Evolutionary conservation across 2,797 vertebrate genomes (phyloP).

Genomic region (Psittacula echo): DNA sequence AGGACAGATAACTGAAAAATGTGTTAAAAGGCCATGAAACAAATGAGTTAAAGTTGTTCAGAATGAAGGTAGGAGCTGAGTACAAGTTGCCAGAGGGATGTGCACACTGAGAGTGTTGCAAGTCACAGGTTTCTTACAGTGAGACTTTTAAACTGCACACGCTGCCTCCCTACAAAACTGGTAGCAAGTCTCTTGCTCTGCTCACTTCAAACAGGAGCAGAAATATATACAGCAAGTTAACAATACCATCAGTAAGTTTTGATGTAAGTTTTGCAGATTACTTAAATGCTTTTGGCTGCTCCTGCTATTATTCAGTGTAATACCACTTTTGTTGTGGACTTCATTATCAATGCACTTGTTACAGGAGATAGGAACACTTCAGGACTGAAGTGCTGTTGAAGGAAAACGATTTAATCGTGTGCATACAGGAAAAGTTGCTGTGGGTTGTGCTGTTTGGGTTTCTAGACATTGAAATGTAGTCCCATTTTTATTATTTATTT

Average conservation of each 20-base stretch:
- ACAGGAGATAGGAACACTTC: neutral
- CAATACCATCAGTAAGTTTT: neutral
- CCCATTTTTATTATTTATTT: neutral
- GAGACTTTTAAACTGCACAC: neutral
- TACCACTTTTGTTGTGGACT: neutral
- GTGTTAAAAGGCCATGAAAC: neutral
- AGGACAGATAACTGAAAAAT: neutral
- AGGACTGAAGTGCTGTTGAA: fast-evolving
- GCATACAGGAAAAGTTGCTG: neutral
- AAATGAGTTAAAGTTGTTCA: neutral
- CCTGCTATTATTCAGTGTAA: neutral
- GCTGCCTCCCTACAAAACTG: neutral
- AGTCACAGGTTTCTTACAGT: neutral
- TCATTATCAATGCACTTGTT: neutral
- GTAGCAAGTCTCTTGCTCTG: neutral
- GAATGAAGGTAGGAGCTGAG: neutral
- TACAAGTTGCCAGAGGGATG: neutral
- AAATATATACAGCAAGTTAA: neutral
- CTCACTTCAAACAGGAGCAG: neutral
- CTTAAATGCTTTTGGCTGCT: neutral
- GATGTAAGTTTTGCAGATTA: neutral
- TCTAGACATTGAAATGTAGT: neutral
- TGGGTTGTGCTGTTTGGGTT: neutral
- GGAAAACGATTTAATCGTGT: neutral
- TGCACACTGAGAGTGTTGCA: neutral